Evolutionary conservation across 30 jellyfish, hydroid and myxozoan species (phyloP).

Genomic region (Sanderia malayensis): DNA sequence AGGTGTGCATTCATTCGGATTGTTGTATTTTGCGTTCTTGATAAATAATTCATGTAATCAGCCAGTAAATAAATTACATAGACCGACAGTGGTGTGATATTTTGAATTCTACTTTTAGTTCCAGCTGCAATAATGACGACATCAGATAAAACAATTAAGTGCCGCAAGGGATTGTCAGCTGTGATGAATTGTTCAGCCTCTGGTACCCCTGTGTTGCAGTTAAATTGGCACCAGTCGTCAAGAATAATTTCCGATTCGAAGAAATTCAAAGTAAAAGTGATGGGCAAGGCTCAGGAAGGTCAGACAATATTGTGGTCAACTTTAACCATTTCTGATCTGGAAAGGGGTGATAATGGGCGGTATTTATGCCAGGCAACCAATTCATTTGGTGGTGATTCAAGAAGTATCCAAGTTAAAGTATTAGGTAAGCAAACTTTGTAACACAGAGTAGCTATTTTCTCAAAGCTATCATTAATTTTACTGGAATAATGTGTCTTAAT

Average conservation of each 20-base stretch:
- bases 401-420: constrained; percentile 44
- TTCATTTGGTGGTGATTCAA: constrained; percentile 69
- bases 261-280: constrained; percentile 23
- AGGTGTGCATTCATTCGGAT: constrained; percentile 68
- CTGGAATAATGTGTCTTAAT: neutral
- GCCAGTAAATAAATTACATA: too few relatives aligned
- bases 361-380: constrained; percentile 72
- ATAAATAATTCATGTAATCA: too few relatives aligned
- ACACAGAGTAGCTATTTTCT: too few relatives aligned
- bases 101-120: too few relatives aligned
- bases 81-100: too few relatives aligned
- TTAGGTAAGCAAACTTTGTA: constrained; percentile 79
- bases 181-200: constrained; percentile 60
- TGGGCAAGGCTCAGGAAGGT: constrained; percentile 8
- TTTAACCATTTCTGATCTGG: constrained; percentile 37
- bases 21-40: too few relatives aligned
- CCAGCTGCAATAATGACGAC: constrained; percentile 75
- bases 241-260: constrained; percentile 13
- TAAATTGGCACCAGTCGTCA: constrained; percentile 70
- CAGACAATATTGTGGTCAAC: constrained; percentile 70
- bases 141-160: constrained; percentile 22
- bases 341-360: constrained; percentile 70
- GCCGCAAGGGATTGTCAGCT: constrained; percentile 48
- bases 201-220: constrained; percentile 65
- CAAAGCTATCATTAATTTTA: too few relatives aligned